Percentiles rank a stretch among this genome's conserved stretches.
Conservation (phyloP, 1,140 invertebrate genomes). For the Probaryconus sp. region DNA sequence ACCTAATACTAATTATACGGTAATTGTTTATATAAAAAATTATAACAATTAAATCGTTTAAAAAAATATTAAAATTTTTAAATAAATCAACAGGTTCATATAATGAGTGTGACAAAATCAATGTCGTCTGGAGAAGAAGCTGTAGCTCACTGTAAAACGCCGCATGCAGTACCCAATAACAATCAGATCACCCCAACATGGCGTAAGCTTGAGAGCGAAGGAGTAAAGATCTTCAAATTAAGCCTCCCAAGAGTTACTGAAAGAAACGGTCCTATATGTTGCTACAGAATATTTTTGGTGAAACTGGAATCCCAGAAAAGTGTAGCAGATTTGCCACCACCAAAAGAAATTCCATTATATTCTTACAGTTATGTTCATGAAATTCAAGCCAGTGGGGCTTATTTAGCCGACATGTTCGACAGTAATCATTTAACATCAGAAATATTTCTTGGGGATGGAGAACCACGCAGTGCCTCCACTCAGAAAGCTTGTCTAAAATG, state of each 20-base stretch:
- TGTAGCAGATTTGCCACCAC: constrained; percentile 82
- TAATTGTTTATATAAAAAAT: constrained; percentile 66
- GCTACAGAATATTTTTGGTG: constrained; percentile 88
- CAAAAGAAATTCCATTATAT: constrained; percentile 83
- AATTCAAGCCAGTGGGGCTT: constrained; percentile 82
- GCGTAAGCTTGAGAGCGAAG: constrained; percentile 84
- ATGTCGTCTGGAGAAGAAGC: constrained; percentile 83
- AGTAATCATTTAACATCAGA: constrained; percentile 80
- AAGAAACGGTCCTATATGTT: constrained; percentile 91
- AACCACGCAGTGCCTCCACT: constrained; percentile 73
- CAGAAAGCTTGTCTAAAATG: constrained; percentile 79
- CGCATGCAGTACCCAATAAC: constrained; percentile 83
- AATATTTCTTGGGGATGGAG: constrained; percentile 83
- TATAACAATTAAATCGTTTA: neutral
- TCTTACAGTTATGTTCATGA: constrained; percentile 86
- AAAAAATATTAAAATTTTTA: constrained; percentile 18
- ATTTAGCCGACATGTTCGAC: constrained; percentile 89
- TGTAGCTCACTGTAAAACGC: constrained; percentile 82
- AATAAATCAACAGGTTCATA: constrained; percentile 70
- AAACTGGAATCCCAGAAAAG: constrained; percentile 82
- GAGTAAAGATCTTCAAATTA: constrained; percentile 84
- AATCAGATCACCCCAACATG: constrained; percentile 83
- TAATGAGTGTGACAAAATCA: constrained; percentile 84
- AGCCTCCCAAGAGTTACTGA: constrained; percentile 87
- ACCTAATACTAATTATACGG: constrained; percentile 89